Evolutionary conservation across 2,113 vertebrate genomes (phyloP).

Genomic region (Theristicus caerulescens): DNA sequence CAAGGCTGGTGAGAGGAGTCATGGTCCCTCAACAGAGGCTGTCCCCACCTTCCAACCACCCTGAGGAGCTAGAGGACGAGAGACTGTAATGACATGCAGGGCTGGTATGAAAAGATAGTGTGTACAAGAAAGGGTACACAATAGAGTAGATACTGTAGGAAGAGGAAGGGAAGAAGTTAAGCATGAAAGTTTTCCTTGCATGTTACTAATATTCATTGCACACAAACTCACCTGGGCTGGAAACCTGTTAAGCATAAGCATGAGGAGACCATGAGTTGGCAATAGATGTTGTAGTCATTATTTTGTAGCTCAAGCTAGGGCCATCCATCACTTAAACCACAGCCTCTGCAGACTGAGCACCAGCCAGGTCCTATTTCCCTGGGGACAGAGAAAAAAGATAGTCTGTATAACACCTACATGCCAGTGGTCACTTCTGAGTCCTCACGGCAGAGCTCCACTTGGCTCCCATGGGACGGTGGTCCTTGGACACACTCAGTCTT

Average conservation of each 20-base stretch:
- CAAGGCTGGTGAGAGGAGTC: neutral
- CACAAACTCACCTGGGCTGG: neutral
- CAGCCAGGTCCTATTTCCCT: neutral
- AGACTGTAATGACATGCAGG: neutral
- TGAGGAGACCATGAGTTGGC: neutral
- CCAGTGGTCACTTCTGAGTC: neutral
- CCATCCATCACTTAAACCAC: neutral
- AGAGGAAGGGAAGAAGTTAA: neutral
- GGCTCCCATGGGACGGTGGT: neutral
- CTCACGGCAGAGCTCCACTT: neutral
- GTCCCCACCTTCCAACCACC: neutral
- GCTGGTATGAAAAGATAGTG: neutral
- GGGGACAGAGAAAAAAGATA: neutral
- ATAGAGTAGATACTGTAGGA: neutral
- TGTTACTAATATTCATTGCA: neutral
- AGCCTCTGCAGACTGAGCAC: neutral
- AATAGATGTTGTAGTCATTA: neutral
- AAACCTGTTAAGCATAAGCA: neutral
- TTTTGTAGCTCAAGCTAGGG: neutral
- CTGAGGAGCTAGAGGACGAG: neutral
- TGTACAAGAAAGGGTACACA: neutral
- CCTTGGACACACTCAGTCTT: neutral
- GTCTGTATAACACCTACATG: neutral
- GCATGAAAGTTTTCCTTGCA: neutral
- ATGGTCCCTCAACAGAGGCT: neutral